These are phyloP conservation scores for Triplophysa rosa DNA, from an alignment of 2,113 vertebrate species.

Conservation along the genomic window DNA sequence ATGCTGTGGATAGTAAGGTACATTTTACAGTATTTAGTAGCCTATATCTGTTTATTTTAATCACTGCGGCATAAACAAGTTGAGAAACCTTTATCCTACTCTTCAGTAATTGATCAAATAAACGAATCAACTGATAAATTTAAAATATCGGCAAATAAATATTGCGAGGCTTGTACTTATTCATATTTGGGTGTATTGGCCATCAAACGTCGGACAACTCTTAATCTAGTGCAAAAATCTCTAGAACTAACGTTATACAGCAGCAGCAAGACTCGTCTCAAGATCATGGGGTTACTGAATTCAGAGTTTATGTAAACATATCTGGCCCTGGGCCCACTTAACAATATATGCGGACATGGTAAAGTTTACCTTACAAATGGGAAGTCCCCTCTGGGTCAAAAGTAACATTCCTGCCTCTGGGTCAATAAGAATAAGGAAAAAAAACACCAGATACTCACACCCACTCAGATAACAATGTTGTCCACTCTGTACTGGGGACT, in stretches of 20 bases:
- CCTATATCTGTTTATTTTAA: too few relatives aligned
- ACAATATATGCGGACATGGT: not conserved
- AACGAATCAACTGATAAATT: too few relatives aligned
- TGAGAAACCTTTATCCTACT: too few relatives aligned
- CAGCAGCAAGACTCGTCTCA: not conserved
- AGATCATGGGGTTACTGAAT: not conserved
- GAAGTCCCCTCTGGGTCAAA: conserved; percentile 10
- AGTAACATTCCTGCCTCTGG: not conserved
- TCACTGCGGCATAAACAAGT: too few relatives aligned
- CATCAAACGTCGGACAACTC: too few relatives aligned
- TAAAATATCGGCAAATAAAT: too few relatives aligned
- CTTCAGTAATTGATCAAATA: too few relatives aligned
- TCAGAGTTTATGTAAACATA: not conserved
- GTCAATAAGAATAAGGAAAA: not conserved
- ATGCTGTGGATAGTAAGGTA: too few relatives aligned
- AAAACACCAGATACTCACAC: conserved; percentile 22
- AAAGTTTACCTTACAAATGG: not conserved
- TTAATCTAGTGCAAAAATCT: too few relatives aligned
- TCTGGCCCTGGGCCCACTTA: conserved; percentile 5
- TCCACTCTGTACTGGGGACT: not conserved
- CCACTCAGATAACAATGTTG: not conserved
- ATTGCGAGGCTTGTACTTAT: too few relatives aligned
- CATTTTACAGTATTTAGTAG: too few relatives aligned
- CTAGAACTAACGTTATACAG: not conserved
- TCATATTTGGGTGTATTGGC: too few relatives aligned